Base-by-base conservation (phyloP, 2,797 vertebrate genomes). In the Dermochelys coriacea region DNA sequence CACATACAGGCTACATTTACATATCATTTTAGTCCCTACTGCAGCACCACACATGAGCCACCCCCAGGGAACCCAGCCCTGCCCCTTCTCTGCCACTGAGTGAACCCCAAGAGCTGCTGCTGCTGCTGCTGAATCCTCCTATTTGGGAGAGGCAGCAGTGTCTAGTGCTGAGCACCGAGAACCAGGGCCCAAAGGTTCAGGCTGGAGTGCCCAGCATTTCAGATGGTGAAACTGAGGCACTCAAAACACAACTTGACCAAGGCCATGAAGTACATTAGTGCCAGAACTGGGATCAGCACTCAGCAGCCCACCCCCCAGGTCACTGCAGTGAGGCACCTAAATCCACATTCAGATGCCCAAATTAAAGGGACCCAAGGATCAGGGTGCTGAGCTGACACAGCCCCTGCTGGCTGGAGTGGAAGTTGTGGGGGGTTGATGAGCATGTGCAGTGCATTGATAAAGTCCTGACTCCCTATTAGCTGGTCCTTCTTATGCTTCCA, bases 141-240 rank as follows among this genome's bases (percentile, higher is more conserved):
- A 19, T 31, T 41, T 74, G 49, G 84, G 41, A 82, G 54, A 7
- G 90, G 37, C 31, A 77, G 80, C 50, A 49, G 16, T 1, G 59
- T 21, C 74, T 86, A 16, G 31, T 83, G 4, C 2, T 92, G 27
- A 87, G 16, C 3, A 2, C 37, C 80, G 82, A 82, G 80, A 64
- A 47, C 11, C 12, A 27, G 4, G 21, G 81, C 9, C 90, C 91
- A 19, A 51, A 47, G 29, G 80, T 10, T 27, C 61, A 79, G 71
- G 45, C 12, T 79, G 37, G 27, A 15, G 29, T 87, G 27, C 57
- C 59, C 54, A 25, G 47, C 29, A 15, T 77, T 45, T 18, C 19
- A 87, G 64, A 14, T 49, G 80, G 55, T 50, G 68, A 93, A 96
- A 87, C 45, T 29, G 54, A 94, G 74, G 47, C 83, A 91, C 52